A percentile compares a stretch with the other conserved stretches of the same genome.
These are phyloP conservation scores for Scarus forsteni DNA, from an alignment of 2,797 vertebrate genomes.

Conservation along the genomic window DNA sequence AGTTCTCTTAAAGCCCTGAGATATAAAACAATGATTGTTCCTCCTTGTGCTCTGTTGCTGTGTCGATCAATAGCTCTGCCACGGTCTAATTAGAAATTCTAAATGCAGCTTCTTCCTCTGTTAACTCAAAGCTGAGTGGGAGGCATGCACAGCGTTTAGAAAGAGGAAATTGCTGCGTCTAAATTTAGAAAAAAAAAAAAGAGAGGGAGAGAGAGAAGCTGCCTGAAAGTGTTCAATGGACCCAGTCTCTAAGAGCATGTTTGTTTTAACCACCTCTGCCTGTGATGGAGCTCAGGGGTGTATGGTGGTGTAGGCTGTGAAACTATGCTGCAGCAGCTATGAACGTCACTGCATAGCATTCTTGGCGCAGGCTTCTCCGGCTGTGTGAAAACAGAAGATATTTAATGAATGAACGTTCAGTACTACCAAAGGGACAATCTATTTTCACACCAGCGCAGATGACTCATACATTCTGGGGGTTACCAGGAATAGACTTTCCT, in stretches of 20 bases:
- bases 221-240: slow-evolving; percentile 76
- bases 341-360: slow-evolving; percentile 23
- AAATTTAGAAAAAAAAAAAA: slow-evolving; percentile 78
- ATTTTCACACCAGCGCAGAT: slow-evolving; percentile 22
- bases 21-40: slow-evolving; percentile 54
- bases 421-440: slow-evolving; percentile 3
- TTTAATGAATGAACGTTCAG: slow-evolving; percentile 44
- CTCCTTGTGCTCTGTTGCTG: slow-evolving; percentile 60
- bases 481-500: slow-evolving; percentile 13
- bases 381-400: background rate
- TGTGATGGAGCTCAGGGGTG: slow-evolving; percentile 61
- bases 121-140: slow-evolving; percentile 82
- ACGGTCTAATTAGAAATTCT: slow-evolving; percentile 82
- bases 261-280: slow-evolving; percentile 78
- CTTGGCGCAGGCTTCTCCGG: slow-evolving; percentile 21
- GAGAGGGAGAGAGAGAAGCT: slow-evolving; percentile 46
- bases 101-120: slow-evolving; percentile 82
- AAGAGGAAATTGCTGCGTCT: slow-evolving; percentile 84
- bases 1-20: slow-evolving; percentile 54
- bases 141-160: slow-evolving; percentile 77
- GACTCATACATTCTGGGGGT: slow-evolving; percentile 35
- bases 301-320: slow-evolving; percentile 54
- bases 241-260: slow-evolving; percentile 66
- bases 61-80: slow-evolving; percentile 76
- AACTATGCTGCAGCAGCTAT: slow-evolving; percentile 31